Percentiles rank a stretch among this genome's conserved stretches.
phyloP scores from a whole-genome alignment of 2,797 vertebrate species.

The Agapornis canus region DNA sequence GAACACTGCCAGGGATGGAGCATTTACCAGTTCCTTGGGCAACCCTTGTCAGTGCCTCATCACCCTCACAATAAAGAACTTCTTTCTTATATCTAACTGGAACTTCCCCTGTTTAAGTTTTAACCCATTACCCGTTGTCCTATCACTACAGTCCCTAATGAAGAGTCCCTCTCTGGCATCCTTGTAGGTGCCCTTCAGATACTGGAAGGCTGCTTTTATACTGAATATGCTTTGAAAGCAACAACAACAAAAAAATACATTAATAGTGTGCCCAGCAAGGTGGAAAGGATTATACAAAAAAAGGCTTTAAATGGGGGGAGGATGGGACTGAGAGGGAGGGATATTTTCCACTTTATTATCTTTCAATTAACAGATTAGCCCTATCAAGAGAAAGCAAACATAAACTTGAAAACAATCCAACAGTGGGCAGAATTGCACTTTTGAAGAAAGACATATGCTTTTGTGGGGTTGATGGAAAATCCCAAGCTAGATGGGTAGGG shows the following conservation, averaged over 20 bases:
- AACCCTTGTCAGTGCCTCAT: not conserved
- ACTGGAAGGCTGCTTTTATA: not conserved
- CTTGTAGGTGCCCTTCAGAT: not conserved
- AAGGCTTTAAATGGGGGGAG: not conserved
- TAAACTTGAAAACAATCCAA: not conserved
- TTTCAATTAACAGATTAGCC: not conserved
- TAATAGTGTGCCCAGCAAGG: too few relatives aligned
- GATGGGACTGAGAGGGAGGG: too few relatives aligned
- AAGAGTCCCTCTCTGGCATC: not conserved
- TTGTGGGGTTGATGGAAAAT: not conserved
- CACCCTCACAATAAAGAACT: not conserved
- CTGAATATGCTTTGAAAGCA: not conserved
- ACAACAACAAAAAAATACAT: not conserved
- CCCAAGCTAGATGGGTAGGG: not conserved
- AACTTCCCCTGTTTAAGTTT: not conserved
- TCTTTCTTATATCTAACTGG: not conserved
- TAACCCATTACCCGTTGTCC: not conserved
- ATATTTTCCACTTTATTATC: not conserved
- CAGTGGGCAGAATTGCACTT: accelerated
- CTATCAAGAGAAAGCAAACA: not conserved
- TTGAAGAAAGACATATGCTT: not conserved
- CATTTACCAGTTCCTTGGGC: not conserved
- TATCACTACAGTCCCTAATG: not conserved
- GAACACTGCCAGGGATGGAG: too few relatives aligned
- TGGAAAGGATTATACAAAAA: not conserved